Evolutionary conservation across 2,888 invertebrate species (phyloP).

Genomic region (Drosophila pseudotalamancana): DNA sequence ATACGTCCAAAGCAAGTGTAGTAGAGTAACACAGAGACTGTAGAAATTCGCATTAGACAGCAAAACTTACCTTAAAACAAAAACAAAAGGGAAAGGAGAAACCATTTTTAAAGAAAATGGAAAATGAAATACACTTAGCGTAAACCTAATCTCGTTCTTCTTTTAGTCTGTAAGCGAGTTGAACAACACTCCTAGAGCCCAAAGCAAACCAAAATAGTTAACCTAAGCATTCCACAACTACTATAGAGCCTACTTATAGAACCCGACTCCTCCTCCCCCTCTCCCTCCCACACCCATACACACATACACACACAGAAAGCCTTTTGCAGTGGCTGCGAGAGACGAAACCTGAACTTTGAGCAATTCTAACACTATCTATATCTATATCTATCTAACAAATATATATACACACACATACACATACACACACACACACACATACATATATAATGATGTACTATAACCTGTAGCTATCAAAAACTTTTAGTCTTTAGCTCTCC

Average conservation of each 20-base stretch:
- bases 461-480: slow-evolving; percentile 55
- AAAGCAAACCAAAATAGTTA: slow-evolving; percentile 1
- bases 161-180: slow-evolving; percentile 69
- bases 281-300: too few species aligned
- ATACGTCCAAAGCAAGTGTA: slow-evolving; percentile 81
- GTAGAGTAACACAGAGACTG: slow-evolving; percentile 78
- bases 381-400: slow-evolving; percentile 2
- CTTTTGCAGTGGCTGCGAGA: slow-evolving; percentile 64
- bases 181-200: slow-evolving; percentile 64
- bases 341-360: slow-evolving; percentile 75
- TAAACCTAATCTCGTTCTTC: slow-evolving; percentile 70
- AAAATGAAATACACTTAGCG: slow-evolving; percentile 38
- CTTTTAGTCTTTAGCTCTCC: slow-evolving; percentile 62
- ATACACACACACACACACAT: slow-evolving; percentile 3
- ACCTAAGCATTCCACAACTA: slow-evolving; percentile 36
- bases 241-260: too few species aligned
- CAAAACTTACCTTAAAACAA: slow-evolving; percentile 31
- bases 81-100: slow-evolving; percentile 12
- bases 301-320: slow-evolving; percentile 62
- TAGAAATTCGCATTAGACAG: slow-evolving; percentile 76
- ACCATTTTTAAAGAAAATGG: slow-evolving; percentile 5
- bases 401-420: not conserved
- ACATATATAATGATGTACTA: slow-evolving; percentile 46
- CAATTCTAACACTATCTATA: slow-evolving; percentile 62
- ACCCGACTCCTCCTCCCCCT: too few species aligned